A percentile compares a stretch with the other conserved stretches of the same genome.
Evolutionary conservation across 2,797 vertebrate species (phyloP).

Genomic region (Cyclopterus lumpus): DNA sequence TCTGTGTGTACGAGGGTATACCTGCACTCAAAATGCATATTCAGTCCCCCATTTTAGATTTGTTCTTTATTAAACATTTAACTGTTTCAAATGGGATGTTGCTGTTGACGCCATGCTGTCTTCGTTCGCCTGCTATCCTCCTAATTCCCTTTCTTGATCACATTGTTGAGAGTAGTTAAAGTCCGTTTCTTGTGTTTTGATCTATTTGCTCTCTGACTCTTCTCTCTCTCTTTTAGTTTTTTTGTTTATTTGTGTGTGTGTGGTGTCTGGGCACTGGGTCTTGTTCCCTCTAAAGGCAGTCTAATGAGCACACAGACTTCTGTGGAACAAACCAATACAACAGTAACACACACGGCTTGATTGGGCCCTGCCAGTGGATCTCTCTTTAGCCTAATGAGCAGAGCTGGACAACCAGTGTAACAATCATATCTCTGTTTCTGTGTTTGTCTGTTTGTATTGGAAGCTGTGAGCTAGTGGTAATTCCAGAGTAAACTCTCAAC

Average conservation of each 20-base stretch:
- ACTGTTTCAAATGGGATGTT: neutral
- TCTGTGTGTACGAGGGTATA: neutral
- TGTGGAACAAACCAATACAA: conserved; percentile 48
- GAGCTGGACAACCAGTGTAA: conserved; percentile 63
- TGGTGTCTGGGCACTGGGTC: conserved; percentile 32
- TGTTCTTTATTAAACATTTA: conserved; percentile 4
- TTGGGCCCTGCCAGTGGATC: conserved; percentile 55
- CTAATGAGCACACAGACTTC: conserved; percentile 62
- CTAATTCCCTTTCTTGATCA: conserved; percentile 35
- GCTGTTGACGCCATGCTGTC: neutral
- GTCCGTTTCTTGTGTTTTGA: conserved; percentile 27
- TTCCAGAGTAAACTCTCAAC: conserved; percentile 46
- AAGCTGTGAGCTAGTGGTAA: conserved; percentile 52
- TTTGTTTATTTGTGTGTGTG: conserved; percentile 32
- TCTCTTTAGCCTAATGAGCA: conserved; percentile 71
- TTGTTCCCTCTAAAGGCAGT: conserved; percentile 48
- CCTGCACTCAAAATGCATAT: neutral
- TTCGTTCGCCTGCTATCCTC: neutral
- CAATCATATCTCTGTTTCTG: conserved; percentile 63
- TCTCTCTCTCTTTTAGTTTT: neutral
- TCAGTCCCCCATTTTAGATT: neutral
- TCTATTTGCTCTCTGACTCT: conserved; percentile 27
- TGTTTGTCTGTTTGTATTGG: conserved; percentile 65
- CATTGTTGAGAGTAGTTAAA: conserved; percentile 32
- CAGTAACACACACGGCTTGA: conserved; percentile 39